A percentile compares a stretch with the other conserved stretches of the same genome.
phyloP scores from a whole-genome alignment of 1,140 invertebrate genomes.

The Bombus breviceps region DNA sequence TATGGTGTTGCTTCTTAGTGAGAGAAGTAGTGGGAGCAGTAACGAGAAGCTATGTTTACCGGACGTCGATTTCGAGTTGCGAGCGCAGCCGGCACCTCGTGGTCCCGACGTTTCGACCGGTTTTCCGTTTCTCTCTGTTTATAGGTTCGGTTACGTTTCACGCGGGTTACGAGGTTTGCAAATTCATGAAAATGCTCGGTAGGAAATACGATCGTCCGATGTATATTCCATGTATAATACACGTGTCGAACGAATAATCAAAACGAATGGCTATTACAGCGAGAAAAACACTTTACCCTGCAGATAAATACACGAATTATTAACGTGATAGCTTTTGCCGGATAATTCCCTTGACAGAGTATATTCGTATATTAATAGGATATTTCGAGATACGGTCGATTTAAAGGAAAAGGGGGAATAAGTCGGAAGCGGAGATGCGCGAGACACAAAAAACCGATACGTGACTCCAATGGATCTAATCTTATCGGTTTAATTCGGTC shows the following conservation, averaged over 20 bases:
- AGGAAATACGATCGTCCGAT: not conserved
- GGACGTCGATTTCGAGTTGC: conserved; percentile 34
- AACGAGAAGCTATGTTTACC: conserved; percentile 19
- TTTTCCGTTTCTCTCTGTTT: not conserved
- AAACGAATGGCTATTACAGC: not conserved
- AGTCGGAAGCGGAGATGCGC: too few relatives aligned
- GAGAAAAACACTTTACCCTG: not conserved
- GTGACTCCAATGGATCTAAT: conserved; percentile 23
- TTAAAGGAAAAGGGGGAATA: not conserved
- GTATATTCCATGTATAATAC: too few relatives aligned
- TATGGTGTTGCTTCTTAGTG: not conserved
- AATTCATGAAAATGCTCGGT: not conserved
- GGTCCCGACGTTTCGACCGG: conserved; percentile 6
- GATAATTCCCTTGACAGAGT: not conserved
- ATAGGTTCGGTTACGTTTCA: not conserved
- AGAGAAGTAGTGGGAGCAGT: not conserved
- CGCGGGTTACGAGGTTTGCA: not conserved
- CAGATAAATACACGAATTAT: conserved; percentile 22
- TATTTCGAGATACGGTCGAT: not conserved
- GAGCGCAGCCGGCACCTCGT: conserved; percentile 54
- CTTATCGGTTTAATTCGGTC: conserved; percentile 50
- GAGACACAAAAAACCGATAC: not conserved
- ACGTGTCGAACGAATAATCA: not conserved
- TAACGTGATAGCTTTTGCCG: not conserved
- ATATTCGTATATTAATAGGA: not conserved